Evolutionary conservation across 2,888 invertebrate species (phyloP).

Genomic region (Scaptomyza parva): DNA sequence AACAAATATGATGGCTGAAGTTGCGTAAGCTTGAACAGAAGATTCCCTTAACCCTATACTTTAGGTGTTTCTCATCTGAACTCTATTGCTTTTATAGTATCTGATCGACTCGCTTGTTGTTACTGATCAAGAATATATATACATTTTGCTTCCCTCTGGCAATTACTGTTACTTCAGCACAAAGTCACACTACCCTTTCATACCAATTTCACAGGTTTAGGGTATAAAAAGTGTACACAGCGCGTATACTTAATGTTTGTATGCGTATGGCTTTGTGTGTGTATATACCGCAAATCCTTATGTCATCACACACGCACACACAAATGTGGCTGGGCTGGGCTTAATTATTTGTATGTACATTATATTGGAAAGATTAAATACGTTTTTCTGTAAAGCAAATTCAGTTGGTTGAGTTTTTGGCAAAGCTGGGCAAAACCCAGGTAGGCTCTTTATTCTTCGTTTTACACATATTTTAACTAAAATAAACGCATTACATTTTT

Average conservation of each 20-base stretch:
- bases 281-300: background rate
- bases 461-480: background rate
- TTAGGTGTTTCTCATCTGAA: too few species aligned
- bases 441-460: background rate
- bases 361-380: background rate
- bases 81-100: too few species aligned
- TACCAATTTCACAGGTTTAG: too few species aligned
- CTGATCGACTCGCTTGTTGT: too few species aligned
- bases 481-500: background rate
- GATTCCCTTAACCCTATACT: too few species aligned
- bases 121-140: too few species aligned
- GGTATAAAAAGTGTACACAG: conserved; percentile 9
- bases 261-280: background rate
- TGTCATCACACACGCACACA: background rate
- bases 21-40: too few species aligned
- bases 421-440: background rate
- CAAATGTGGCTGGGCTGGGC: conserved; percentile 9
- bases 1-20: too few species aligned
- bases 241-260: conserved; percentile 30
- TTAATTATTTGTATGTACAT: conserved; percentile 17
- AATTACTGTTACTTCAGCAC: too few species aligned
- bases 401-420: background rate
- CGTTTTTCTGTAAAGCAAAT: background rate
- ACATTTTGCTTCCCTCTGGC: too few species aligned
- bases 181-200: too few species aligned